Evolutionary conservation across 2,797 vertebrate genomes (phyloP).

Genomic region (Pelochelys cantorii): DNA sequence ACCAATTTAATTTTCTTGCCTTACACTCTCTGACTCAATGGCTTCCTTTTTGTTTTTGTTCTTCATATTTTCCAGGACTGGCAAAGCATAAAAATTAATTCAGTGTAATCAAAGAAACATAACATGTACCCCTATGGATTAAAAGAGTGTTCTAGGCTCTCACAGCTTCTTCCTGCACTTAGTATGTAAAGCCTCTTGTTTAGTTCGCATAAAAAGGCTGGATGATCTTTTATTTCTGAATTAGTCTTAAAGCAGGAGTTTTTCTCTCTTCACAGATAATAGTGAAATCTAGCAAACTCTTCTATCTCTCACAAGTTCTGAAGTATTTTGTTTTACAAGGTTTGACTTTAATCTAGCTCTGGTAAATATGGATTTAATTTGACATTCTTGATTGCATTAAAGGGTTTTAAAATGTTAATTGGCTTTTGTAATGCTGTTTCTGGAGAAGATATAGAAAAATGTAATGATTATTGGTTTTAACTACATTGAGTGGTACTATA

Average conservation of each 20-base stretch:
- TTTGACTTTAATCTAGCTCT: constrained; percentile 25
- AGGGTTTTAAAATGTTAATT: constrained; percentile 56
- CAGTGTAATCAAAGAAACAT: constrained; percentile 46
- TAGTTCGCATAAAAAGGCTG: constrained; percentile 45
- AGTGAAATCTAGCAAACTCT: constrained; percentile 25
- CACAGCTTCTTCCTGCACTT: constrained; percentile 13
- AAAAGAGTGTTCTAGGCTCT: constrained; percentile 11
- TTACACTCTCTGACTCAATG: neutral
- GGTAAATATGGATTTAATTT: constrained; percentile 47
- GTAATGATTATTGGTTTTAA: constrained; percentile 39
- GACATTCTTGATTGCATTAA: constrained; percentile 49
- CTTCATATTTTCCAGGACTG: constrained; percentile 26
- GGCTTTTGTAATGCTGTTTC: constrained; percentile 40
- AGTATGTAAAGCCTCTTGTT: neutral
- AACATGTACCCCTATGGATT: constrained; percentile 16
- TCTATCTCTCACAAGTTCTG: constrained; percentile 10
- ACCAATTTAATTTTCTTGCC: neutral
- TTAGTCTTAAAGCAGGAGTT: neutral
- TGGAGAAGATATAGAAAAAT: constrained; percentile 53
- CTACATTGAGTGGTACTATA: neutral
- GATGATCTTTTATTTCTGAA: constrained; percentile 36
- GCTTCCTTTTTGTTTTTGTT: neutral
- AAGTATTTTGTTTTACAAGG: constrained; percentile 55
- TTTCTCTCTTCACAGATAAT: neutral
- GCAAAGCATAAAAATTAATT: neutral